A percentile compares a stretch with the other conserved stretches of the same genome.
Conservation (phyloP, 2,888 invertebrate species). For the Eucera pruinosa region DNA sequence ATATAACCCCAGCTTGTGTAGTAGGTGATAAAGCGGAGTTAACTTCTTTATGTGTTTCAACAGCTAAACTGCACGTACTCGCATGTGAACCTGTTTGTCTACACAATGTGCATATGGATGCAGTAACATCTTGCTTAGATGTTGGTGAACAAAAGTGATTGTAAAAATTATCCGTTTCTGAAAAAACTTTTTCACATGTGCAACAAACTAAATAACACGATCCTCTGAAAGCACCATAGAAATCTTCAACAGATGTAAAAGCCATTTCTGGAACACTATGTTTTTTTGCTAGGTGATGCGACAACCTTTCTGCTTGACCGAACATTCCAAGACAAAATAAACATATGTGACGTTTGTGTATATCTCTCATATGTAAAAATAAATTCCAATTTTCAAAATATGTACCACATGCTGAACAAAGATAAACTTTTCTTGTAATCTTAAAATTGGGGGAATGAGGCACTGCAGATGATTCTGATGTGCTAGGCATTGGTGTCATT, state of each 20-base stretch:
- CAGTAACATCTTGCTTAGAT: constrained; percentile 67
- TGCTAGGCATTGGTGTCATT: constrained; percentile 79
- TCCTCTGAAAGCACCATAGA: constrained; percentile 88
- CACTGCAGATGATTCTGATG: constrained; percentile 84
- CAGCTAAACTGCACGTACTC: constrained; percentile 74
- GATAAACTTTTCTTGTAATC: constrained; percentile 91
- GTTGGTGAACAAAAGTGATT: constrained; percentile 88
- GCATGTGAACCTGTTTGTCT: constrained; percentile 77
- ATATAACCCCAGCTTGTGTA: constrained; percentile 31
- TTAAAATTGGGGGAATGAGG: constrained; percentile 85
- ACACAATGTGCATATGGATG: constrained; percentile 79
- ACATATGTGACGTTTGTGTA: constrained; percentile 92
- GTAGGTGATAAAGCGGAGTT: constrained; percentile 26
- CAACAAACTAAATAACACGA: constrained; percentile 92
- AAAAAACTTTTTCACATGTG: constrained; percentile 91
- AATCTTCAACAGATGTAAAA: constrained; percentile 89
- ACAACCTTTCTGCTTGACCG: constrained; percentile 91
- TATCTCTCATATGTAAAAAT: constrained; percentile 93
- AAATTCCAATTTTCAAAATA: constrained; percentile 95
- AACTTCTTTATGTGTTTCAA: constrained; percentile 57
- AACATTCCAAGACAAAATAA: constrained; percentile 94
- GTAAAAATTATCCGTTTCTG: constrained; percentile 90
- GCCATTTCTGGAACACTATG: constrained; percentile 91
- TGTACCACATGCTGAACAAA: constrained; percentile 92
- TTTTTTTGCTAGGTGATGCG: constrained; percentile 91